phyloP scores from a whole-genome alignment of 2,113 vertebrate genomes.

The Hucho hucho region DNA sequence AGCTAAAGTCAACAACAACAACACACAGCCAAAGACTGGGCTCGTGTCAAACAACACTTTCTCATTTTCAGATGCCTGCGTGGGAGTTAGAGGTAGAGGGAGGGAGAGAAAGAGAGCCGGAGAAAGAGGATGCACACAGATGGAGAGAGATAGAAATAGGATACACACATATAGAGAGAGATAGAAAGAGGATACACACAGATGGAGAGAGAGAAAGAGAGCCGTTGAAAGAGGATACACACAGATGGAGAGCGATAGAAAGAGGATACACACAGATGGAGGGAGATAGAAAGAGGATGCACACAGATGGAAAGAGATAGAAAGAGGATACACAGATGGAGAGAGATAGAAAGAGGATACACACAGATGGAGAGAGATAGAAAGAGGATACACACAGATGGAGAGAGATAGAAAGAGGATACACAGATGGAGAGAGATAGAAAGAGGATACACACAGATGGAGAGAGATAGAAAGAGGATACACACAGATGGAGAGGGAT shows the following conservation, averaged over 20 bases:
- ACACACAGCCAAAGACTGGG: not conserved
- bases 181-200: not conserved
- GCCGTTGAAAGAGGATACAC: too few species aligned
- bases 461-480: not conserved
- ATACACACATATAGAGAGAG: not conserved
- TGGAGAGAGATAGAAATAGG: not conserved
- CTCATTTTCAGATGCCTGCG: constrained; percentile 63
- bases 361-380: not conserved
- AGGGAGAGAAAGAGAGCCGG: too few species aligned
- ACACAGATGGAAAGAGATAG: not conserved
- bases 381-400: too few species aligned
- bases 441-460: too few species aligned
- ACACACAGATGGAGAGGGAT: not conserved
- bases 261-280: too few species aligned
- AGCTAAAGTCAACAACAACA: constrained; percentile 14
- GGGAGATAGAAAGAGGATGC: not conserved
- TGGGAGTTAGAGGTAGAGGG: constrained; percentile 37
- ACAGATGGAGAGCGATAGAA: not conserved
- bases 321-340: not conserved
- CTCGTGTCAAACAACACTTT: constrained; percentile 47
- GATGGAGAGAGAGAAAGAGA: not conserved
- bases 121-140: too few species aligned
- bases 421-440: not conserved
- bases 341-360: not conserved
- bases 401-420: not conserved